These are phyloP conservation scores for Cebuella pygmaea DNA, from an alignment of 2,797 vertebrate species.

Conservation along the genomic window DNA sequence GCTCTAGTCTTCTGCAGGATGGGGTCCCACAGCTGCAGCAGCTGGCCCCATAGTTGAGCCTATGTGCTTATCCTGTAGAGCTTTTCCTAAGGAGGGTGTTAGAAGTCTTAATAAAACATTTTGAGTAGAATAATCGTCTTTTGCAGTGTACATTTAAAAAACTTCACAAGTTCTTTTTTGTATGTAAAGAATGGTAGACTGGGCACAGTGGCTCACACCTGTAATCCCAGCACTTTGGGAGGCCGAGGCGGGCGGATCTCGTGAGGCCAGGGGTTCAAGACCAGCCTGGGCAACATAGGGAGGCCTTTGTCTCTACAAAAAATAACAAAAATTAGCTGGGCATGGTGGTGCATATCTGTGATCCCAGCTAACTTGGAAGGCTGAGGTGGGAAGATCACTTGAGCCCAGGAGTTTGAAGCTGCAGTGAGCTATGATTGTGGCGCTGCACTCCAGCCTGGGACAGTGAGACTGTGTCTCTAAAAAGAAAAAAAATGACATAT, in stretches of 20 bases:
- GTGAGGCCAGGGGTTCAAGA: background rate
- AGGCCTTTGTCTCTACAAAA: background rate
- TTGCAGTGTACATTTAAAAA: background rate
- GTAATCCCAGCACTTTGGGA: background rate
- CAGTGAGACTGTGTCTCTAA: background rate
- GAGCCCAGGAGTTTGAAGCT: background rate
- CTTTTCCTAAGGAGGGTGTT: background rate
- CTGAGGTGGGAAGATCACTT: background rate
- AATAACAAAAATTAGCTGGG: background rate
- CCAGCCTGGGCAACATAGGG: background rate
- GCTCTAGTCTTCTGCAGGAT: fast-evolving
- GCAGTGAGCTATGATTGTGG: background rate
- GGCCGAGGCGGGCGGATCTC: background rate
- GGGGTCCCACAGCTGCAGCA: fast-evolving
- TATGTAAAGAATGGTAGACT: background rate
- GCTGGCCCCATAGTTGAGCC: fast-evolving
- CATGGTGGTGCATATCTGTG: background rate
- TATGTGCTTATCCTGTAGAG: background rate
- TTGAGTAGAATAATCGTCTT: background rate
- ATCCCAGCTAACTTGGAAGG: background rate
- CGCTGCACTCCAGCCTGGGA: background rate
- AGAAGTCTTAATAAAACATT: slow-evolving; percentile 13
- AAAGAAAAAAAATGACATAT: background rate
- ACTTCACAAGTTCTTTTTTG: background rate
- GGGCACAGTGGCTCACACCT: background rate